Conservation (phyloP, 2,888 invertebrate species). For the Sminthurinus aureus region DNA sequence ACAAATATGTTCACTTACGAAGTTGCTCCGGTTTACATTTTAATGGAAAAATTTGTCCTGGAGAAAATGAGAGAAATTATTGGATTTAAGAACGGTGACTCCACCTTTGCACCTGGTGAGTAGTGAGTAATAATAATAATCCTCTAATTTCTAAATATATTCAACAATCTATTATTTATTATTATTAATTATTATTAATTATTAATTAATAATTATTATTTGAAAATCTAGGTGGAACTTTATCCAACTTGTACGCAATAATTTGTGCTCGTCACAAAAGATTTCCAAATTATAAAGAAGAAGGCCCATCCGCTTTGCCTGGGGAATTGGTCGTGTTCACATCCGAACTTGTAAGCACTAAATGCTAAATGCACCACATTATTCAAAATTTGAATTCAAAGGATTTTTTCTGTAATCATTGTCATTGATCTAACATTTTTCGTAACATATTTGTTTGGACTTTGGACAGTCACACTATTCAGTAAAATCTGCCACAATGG, state of each 20-base stretch:
- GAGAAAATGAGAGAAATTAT: constrained; percentile 94
- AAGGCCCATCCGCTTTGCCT: constrained; percentile 86
- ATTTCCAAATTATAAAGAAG: constrained; percentile 94
- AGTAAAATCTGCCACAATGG: constrained; percentile 92
- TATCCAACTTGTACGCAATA: constrained; percentile 97
- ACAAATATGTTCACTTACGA: constrained; percentile 99
- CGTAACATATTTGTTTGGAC: too few relatives aligned
- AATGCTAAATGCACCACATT: too few relatives aligned
- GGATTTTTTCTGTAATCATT: neutral
- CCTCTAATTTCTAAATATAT: too few relatives aligned
- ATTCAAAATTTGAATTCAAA: neutral
- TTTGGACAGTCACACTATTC: constrained; percentile 88
- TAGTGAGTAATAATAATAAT: too few relatives aligned
- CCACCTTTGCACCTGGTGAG: constrained; percentile 90
- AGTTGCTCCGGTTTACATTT: constrained; percentile 98
- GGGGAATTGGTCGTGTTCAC: constrained; percentile 96
- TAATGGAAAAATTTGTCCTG: constrained; percentile 87
- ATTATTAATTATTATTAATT: too few relatives aligned
- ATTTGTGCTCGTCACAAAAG: constrained; percentile 94
- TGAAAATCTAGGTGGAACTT: constrained; percentile 79
- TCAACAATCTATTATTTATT: too few relatives aligned
- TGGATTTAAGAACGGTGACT: constrained; percentile 86
- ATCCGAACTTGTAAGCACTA: constrained; percentile 86
- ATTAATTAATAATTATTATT: too few relatives aligned
- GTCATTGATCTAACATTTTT: constrained; percentile 2